These are phyloP conservation scores for Apamea sordens DNA, from an alignment of 2,888 invertebrate genomes.

Conservation along the genomic window DNA sequence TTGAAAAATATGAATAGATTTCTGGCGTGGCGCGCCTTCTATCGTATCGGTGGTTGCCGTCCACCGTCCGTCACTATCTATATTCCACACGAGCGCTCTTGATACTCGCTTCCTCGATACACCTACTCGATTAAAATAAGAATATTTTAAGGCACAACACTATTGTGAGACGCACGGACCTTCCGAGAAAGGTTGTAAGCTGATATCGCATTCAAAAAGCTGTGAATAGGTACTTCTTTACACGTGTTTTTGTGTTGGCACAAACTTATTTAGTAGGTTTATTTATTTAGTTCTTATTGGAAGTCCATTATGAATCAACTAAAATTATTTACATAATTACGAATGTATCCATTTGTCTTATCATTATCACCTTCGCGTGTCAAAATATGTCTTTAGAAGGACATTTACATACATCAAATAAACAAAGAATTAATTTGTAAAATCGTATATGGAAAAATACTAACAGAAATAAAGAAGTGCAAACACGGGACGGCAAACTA, in stretches of 20 bases:
- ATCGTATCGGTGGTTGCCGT: conserved; percentile 77
- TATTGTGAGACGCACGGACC: conserved; percentile 77
- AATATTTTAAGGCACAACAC: conserved; percentile 84
- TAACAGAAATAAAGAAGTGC: conserved; percentile 42
- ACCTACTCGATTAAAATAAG: conserved; percentile 88
- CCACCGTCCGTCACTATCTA: conserved; percentile 88
- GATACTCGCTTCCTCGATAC: conserved; percentile 83
- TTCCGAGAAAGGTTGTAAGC: conserved; percentile 77
- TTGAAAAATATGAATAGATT: conserved; percentile 86
- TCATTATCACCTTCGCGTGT: conserved; percentile 5
- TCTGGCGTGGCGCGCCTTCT: conserved; percentile 74
- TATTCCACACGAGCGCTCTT: conserved; percentile 87
- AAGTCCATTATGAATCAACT: conserved; percentile 1
- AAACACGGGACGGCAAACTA: conserved; percentile 63
- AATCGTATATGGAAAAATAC: conserved; percentile 28
- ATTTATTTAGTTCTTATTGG: background rate
- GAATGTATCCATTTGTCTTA: conserved; percentile 28
- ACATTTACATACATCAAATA: conserved; percentile 1
- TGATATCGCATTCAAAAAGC: conserved; percentile 71
- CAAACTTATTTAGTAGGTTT: conserved; percentile 16
- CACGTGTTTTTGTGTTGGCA: conserved; percentile 61
- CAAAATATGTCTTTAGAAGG: conserved; percentile 11
- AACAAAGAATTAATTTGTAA: conserved; percentile 38
- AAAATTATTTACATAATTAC: conserved; percentile 20
- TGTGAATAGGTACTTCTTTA: conserved; percentile 64